phyloP scores from a whole-genome alignment of 2,888 invertebrate species.

The Drosophila peninsularis region DNA sequence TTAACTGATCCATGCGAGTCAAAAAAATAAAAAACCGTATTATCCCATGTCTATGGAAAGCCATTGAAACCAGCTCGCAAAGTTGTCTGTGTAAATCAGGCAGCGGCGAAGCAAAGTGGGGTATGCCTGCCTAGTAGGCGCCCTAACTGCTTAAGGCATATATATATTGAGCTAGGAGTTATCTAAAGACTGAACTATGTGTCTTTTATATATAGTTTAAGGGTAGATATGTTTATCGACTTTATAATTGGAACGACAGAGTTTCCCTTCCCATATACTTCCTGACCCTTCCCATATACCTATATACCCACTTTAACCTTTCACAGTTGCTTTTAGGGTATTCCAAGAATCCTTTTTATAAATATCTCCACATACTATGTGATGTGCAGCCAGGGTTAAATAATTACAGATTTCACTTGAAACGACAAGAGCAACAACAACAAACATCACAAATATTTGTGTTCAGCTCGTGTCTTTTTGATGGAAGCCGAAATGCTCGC shows the following conservation, averaged over 20 bases:
- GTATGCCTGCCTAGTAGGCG: not conserved
- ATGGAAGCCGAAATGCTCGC: conserved; percentile 37
- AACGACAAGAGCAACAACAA: not conserved
- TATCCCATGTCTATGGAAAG: conserved; percentile 18
- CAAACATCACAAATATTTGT: not conserved
- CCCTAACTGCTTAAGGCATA: not conserved
- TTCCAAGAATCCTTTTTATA: not conserved
- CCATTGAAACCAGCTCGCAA: conserved; percentile 15
- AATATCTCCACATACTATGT: not conserved
- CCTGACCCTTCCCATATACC: not conserved
- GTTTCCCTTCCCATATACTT: too few species aligned
- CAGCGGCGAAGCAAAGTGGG: not conserved
- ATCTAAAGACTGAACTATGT: not conserved
- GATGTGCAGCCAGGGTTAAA: not conserved
- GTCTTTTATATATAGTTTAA: not conserved
- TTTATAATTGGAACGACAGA: too few species aligned
- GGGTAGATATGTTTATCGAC: too few species aligned
- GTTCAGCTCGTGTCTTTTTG: conserved; percentile 16
- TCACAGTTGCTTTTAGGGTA: not conserved
- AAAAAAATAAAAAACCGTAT: conserved; percentile 21
- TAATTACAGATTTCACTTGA: conserved; percentile 10
- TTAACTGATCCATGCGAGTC: conserved; percentile 41
- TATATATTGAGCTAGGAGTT: not conserved
- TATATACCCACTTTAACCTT: not conserved
- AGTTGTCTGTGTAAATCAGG: conserved; percentile 10